These are phyloP conservation scores for Neosalanx taihuensis DNA, from an alignment of 2,797 vertebrate species.

Conservation along the genomic window DNA sequence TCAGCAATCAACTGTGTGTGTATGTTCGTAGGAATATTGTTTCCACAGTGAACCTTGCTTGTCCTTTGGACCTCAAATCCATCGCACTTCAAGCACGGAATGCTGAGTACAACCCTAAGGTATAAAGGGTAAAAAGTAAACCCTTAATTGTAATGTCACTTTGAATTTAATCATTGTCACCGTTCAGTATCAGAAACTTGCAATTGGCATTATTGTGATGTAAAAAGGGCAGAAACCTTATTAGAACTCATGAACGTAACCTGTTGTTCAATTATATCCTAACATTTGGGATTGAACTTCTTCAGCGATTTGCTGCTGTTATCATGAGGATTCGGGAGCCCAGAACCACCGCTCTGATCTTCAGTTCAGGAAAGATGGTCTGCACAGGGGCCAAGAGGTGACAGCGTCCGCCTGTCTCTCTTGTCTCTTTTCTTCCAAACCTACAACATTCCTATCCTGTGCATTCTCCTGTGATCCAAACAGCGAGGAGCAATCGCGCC, in stretches of 20 bases:
- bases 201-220: not conserved
- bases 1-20: not conserved
- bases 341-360: slow-evolving; percentile 92
- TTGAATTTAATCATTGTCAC: not conserved
- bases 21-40: slow-evolving; percentile 86
- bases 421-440: not conserved
- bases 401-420: slow-evolving; percentile 16
- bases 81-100: slow-evolving; percentile 94
- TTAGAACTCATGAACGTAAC: not conserved
- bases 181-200: not conserved
- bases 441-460: not conserved
- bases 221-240: not conserved
- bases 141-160: not conserved
- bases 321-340: slow-evolving; percentile 97
- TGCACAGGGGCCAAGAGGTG: slow-evolving; percentile 97
- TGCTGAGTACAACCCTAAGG: slow-evolving; percentile 97
- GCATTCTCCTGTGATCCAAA: not conserved
- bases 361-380: slow-evolving; percentile 98
- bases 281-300: not conserved
- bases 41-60: slow-evolving; percentile 91
- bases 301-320: slow-evolving; percentile 91
- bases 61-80: slow-evolving; percentile 91
- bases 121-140: slow-evolving; percentile 47
- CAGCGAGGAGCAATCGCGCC: slow-evolving; percentile 90
- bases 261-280: not conserved